Evolutionary conservation across 2,888 invertebrate genomes (phyloP).

Genomic region (Xestia rhomboidea): DNA sequence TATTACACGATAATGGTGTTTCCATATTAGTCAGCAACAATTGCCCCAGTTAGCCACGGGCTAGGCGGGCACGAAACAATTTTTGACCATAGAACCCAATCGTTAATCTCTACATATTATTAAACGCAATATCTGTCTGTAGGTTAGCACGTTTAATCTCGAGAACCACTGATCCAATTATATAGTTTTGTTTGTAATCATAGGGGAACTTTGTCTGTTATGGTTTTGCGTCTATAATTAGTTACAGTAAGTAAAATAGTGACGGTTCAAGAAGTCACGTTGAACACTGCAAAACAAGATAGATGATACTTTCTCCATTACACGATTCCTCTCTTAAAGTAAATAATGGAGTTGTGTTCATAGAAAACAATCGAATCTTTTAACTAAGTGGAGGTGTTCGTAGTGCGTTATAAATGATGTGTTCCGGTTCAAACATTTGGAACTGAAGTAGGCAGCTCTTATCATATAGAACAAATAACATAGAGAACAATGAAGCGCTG

Average conservation of each 20-base stretch:
- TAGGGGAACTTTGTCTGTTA: constrained; percentile 24
- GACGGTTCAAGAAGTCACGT: constrained; percentile 4
- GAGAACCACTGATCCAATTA: constrained; percentile 53
- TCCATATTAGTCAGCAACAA: constrained; percentile 83
- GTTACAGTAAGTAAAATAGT: constrained; percentile 37
- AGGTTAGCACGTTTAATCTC: constrained; percentile 53
- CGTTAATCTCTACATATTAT: constrained; percentile 64
- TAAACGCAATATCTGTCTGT: constrained; percentile 52
- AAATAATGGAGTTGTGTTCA: constrained; percentile 60
- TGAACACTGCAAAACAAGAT: neutral
- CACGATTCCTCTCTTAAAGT: constrained; percentile 22
- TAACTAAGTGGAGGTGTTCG: constrained; percentile 79
- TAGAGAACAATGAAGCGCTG: constrained; percentile 87
- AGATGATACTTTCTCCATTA: constrained; percentile 34
- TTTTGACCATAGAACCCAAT: constrained; percentile 78
- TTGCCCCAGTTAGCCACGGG: constrained; percentile 83
- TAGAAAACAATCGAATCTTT: constrained; percentile 83
- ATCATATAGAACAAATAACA: constrained; percentile 88
- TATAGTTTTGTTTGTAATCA: constrained; percentile 43
- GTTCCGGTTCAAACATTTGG: constrained; percentile 83
- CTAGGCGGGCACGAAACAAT: constrained; percentile 81
- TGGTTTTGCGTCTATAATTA: constrained; percentile 20
- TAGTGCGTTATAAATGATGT: constrained; percentile 83
- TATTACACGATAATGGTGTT: constrained; percentile 80
- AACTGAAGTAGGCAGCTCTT: constrained; percentile 86